Base-by-base conservation (phyloP, 2,888 invertebrate genomes). In the Hypselothyrea guttata region DNA sequence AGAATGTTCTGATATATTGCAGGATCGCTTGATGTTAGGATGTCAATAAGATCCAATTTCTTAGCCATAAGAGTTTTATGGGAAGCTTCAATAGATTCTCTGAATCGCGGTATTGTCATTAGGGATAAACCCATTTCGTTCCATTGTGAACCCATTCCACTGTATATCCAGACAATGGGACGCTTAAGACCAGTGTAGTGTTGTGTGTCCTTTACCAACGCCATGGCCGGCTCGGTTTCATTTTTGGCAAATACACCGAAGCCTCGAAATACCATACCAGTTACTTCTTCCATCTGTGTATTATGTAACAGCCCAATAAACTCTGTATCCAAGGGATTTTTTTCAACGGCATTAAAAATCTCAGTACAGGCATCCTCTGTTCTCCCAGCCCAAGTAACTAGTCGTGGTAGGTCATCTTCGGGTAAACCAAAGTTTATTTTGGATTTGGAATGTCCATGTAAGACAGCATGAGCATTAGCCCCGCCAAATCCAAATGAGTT, bases 401-500 rank as follows among this genome's bases (percentile, higher is more conserved):
- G 89, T 47, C 96, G 92, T 0, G 95, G 95, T 0, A 95, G 86
- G 72, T 93, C 91, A 74, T 95, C 95, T 0, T 87, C 81, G 0
- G 95, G 93, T 9, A 92, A 81, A 9, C 92, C 93, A 1, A 91
- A 90, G 86, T 94, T 94, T 0, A 44, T 9, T 49, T 90, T 90
- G 0, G 75, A 16, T 44, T 89, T 90, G 0, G 75, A 61, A 41
- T 53, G 51, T 0, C 76, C 87, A 37, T 75, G 78, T 0, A 90
- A 53, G 0, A 90, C 59, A 0, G 87, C 86, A 67, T 90, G 90
- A 41, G 94, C 94, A 84, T 97, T 97, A 2, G 95, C 94, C 0
- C 98, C 98, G 22, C 98, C 98, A 86, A 98, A 98, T 0, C 98
- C 98, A 88, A 98, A 98, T 7, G 96, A 97, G 91, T 96, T 98